These are phyloP conservation scores for Philaenus spumarius DNA, from an alignment of 1,140 invertebrate species.

Conservation along the genomic window DNA sequence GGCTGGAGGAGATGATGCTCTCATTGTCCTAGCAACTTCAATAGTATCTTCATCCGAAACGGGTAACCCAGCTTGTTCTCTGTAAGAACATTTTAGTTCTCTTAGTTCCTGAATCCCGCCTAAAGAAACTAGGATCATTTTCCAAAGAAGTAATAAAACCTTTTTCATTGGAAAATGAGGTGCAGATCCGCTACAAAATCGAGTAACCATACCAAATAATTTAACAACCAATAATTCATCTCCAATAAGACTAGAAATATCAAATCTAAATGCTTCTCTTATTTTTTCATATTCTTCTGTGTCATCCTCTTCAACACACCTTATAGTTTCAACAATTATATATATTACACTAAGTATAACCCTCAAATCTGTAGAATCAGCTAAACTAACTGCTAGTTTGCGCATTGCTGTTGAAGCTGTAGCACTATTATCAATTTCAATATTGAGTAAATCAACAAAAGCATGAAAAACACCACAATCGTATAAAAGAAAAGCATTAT, in stretches of 20 bases:
- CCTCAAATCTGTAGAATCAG: slow-evolving; percentile 86
- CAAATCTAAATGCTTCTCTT: slow-evolving; percentile 68
- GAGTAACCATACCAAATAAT: slow-evolving; percentile 85
- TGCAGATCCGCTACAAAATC: slow-evolving; percentile 87
- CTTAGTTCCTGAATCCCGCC: slow-evolving; percentile 81
- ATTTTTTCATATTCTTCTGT: slow-evolving; percentile 60
- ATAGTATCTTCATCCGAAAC: slow-evolving; percentile 85
- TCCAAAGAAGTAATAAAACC: slow-evolving; percentile 93
- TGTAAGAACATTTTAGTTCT: slow-evolving; percentile 60
- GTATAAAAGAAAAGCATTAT: slow-evolving; percentile 84
- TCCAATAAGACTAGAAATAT: slow-evolving; percentile 54
- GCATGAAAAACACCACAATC: slow-evolving; percentile 80
- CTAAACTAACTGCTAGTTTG: slow-evolving; percentile 83
- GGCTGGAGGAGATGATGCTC: slow-evolving; percentile 89
- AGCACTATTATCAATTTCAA: slow-evolving; percentile 85
- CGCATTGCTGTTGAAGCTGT: slow-evolving; percentile 67
- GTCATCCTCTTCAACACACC: slow-evolving; percentile 52
- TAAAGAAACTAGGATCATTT: slow-evolving; percentile 81
- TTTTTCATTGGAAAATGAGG: slow-evolving; percentile 98
- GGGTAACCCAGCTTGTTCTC: slow-evolving; percentile 62
- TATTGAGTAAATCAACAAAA: slow-evolving; percentile 86
- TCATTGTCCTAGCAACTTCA: slow-evolving; percentile 86
- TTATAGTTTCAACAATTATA: slow-evolving; percentile 86
- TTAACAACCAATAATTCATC: slow-evolving; percentile 85
- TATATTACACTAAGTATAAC: slow-evolving; percentile 90